These are phyloP conservation scores for Drosophila melanosoma DNA, from an alignment of 2,888 invertebrate species.

Conservation along the genomic window DNA sequence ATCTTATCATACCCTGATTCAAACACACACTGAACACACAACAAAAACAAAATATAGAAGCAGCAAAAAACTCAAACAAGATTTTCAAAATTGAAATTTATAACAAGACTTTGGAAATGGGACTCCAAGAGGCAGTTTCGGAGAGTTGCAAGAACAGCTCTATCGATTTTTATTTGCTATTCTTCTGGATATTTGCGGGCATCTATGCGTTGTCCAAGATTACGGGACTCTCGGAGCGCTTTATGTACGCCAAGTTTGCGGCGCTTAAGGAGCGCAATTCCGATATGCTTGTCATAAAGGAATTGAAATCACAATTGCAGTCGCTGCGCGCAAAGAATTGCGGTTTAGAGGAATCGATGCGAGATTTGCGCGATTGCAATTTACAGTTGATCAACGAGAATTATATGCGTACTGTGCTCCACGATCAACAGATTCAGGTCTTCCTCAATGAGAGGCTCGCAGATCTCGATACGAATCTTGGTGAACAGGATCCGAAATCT, in stretches of 20 bases:
- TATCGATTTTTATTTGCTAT: slow-evolving; percentile 65
- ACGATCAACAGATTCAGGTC: slow-evolving; percentile 61
- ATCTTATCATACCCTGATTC: background rate
- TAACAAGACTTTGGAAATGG: slow-evolving; percentile 37
- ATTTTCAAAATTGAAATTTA: slow-evolving; percentile 13
- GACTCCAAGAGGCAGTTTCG: slow-evolving; percentile 8
- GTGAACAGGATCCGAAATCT: slow-evolving; percentile 31
- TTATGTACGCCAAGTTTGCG: slow-evolving; percentile 50
- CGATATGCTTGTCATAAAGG: slow-evolving; percentile 47
- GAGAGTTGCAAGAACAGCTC: slow-evolving; percentile 23
- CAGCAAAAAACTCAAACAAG: slow-evolving; percentile 4
- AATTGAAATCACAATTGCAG: slow-evolving; percentile 51
- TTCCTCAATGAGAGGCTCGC: slow-evolving; percentile 57
- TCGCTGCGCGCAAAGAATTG: slow-evolving; percentile 64
- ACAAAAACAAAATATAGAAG: background rate
- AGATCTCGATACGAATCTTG: slow-evolving; percentile 41
- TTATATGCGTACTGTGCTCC: slow-evolving; percentile 51
- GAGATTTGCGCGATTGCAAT: slow-evolving; percentile 62
- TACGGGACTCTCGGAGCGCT: slow-evolving; percentile 63
- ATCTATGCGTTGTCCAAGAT: slow-evolving; percentile 73
- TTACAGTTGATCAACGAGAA: slow-evolving; percentile 65
- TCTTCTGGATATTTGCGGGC: slow-evolving; percentile 73
- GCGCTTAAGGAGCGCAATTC: slow-evolving; percentile 23
- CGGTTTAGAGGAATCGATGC: slow-evolving; percentile 52
- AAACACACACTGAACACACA: slow-evolving; percentile 6